Evolutionary conservation across 2,113 vertebrate species (phyloP).

Genomic region (Oncorhynchus masou): DNA sequence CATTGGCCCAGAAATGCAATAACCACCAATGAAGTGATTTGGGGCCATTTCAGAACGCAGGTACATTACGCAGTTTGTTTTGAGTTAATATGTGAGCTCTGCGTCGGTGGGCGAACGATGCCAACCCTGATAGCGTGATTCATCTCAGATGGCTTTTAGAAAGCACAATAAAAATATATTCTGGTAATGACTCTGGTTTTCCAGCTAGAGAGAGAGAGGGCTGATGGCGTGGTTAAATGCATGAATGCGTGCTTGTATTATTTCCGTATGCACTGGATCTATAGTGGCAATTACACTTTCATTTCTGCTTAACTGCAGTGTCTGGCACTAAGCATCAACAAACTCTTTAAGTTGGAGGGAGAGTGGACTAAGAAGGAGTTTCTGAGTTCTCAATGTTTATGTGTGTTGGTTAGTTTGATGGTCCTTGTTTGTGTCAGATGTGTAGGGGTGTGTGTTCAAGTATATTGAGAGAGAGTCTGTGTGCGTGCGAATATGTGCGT

Average conservation of each 20-base stretch:
- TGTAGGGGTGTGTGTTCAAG: neutral
- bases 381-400: constrained; percentile 55
- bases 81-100: constrained; percentile 56
- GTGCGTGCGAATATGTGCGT: neutral
- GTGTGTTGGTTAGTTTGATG: constrained; percentile 61
- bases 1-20: constrained; percentile 81
- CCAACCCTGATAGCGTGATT: constrained; percentile 57
- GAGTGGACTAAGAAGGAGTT: constrained; percentile 59
- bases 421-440: constrained; percentile 12
- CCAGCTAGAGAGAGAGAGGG: constrained; percentile 46
- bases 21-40: constrained; percentile 65
- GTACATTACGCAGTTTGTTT: constrained; percentile 68
- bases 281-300: constrained; percentile 72
- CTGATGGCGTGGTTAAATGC: constrained; percentile 72
- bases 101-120: constrained; percentile 40
- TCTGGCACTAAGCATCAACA: constrained; percentile 62
- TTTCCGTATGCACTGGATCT: constrained; percentile 68
- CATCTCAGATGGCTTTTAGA: constrained; percentile 64
- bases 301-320: constrained; percentile 69
- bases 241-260: constrained; percentile 70
- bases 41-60: constrained; percentile 65
- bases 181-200: constrained; percentile 64
- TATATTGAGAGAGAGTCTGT: neutral
- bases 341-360: constrained; percentile 65
- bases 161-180: constrained; percentile 72